Evolutionary conservation across 2,113 vertebrate genomes (phyloP).

Genomic region (Plestiodon gilberti): DNA sequence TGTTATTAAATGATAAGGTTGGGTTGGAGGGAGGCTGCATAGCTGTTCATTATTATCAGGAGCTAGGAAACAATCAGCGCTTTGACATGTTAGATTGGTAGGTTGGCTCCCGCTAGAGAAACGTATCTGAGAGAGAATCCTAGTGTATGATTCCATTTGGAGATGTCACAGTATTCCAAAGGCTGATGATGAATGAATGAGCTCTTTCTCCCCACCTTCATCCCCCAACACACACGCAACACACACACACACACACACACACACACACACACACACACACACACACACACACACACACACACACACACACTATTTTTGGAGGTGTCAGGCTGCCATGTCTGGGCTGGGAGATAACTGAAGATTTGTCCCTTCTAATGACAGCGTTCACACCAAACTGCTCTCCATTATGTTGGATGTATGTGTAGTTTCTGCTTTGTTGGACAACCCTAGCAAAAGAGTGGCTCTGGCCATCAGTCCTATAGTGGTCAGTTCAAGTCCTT

Average conservation of each 20-base stretch:
- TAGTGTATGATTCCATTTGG: constrained; percentile 26
- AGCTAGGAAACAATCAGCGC: constrained; percentile 55
- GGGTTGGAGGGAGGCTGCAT: constrained; percentile 26
- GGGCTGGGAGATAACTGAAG: constrained; percentile 62
- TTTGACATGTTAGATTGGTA: constrained; percentile 52
- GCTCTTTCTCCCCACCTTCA: not conserved
- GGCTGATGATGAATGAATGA: constrained; percentile 70
- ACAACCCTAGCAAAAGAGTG: not conserved
- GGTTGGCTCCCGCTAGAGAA: constrained; percentile 48
- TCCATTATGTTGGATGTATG: not conserved
- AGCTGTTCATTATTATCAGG: constrained; percentile 44
- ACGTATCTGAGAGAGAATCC: constrained; percentile 44
- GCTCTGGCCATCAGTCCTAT: not conserved
- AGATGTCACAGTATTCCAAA: constrained; percentile 36
- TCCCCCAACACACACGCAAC: not conserved
- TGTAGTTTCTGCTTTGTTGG: constrained; percentile 28
- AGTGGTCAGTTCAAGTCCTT: not conserved
- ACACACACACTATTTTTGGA: constrained; percentile 49
- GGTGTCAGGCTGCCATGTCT: constrained; percentile 54
- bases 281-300: too few species aligned
- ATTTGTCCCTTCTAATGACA: constrained; percentile 56
- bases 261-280: constrained; percentile 42
- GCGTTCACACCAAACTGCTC: not conserved
- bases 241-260: constrained; percentile 39
- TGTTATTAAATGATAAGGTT: constrained; percentile 66